A percentile compares a stretch with the other conserved stretches of the same genome.
Evolutionary conservation across 2,888 invertebrate genomes (phyloP).

Genomic region (Harmothoe impar): DNA sequence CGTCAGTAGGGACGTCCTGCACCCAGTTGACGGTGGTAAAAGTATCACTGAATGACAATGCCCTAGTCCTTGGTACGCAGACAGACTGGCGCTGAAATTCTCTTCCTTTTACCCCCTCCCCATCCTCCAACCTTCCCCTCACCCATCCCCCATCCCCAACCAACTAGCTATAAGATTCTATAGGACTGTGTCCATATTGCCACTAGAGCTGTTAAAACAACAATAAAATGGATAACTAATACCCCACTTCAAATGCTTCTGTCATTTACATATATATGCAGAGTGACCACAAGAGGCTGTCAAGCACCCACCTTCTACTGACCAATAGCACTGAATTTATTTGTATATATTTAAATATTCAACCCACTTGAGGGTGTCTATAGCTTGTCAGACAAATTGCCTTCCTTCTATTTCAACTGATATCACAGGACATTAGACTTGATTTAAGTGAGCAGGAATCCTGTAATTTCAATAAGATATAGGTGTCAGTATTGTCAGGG

Average conservation of each 20-base stretch:
- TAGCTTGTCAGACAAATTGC: too few relatives aligned
- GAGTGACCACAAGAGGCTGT: background rate
- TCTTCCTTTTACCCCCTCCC: background rate
- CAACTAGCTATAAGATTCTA: background rate
- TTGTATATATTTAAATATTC: background rate
- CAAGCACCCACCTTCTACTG: background rate
- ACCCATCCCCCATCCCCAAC: background rate
- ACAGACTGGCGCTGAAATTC: conserved; percentile 40
- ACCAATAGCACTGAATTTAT: conserved; percentile 27
- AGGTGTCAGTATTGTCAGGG: too few relatives aligned
- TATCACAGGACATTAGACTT: background rate
- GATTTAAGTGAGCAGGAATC: background rate
- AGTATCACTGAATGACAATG: conserved; percentile 53
- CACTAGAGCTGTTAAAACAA: conserved; percentile 37
- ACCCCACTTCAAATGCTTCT: conserved; percentile 22
- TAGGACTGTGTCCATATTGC: conserved; percentile 18
- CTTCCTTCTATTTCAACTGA: background rate
- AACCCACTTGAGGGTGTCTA: background rate
- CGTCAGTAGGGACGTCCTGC: background rate
- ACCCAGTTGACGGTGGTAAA: conserved; percentile 27
- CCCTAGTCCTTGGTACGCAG: background rate
- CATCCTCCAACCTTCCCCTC: background rate
- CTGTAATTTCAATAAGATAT: too few relatives aligned
- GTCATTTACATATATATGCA: conserved; percentile 52
- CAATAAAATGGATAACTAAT: conserved; percentile 32